These are phyloP conservation scores for Cyrtonyx montezumae DNA, from an alignment of 2,113 vertebrate genomes.

Conservation along the genomic window DNA sequence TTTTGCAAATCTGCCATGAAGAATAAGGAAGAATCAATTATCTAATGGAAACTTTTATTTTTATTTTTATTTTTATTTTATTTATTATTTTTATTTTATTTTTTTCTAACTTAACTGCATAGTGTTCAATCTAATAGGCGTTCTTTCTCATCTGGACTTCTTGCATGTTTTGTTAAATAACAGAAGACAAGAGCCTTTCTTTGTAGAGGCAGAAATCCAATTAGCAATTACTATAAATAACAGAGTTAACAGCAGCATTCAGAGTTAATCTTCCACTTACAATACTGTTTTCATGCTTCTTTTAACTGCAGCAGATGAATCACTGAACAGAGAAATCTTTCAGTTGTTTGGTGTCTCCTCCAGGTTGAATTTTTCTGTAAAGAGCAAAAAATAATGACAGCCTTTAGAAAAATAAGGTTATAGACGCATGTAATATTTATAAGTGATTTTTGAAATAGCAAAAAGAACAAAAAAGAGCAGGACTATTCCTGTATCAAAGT, in stretches of 20 bases:
- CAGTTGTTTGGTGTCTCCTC: neutral
- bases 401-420: neutral
- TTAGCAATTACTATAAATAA: neutral
- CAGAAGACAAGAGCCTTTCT: neutral
- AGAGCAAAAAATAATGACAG: neutral
- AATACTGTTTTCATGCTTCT: neutral
- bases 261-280: neutral
- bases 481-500: neutral
- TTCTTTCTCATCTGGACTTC: neutral
- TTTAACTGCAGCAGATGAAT: neutral
- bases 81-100: neutral
- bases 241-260: neutral
- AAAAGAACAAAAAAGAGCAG: neutral
- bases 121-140: neutral
- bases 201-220: neutral
- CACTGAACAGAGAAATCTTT: neutral
- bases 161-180: neutral
- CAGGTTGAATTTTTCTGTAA: neutral
- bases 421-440: neutral
- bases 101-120: neutral
- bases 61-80: neutral
- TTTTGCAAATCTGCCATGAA: neutral
- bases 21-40: neutral
- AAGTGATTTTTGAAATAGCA: neutral
- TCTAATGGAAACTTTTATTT: neutral